A percentile compares a stretch with the other conserved stretches of the same genome.
phyloP scores from a whole-genome alignment of 1,140 invertebrate genomes.

The Brachionus asplanchnoidis region DNA sequence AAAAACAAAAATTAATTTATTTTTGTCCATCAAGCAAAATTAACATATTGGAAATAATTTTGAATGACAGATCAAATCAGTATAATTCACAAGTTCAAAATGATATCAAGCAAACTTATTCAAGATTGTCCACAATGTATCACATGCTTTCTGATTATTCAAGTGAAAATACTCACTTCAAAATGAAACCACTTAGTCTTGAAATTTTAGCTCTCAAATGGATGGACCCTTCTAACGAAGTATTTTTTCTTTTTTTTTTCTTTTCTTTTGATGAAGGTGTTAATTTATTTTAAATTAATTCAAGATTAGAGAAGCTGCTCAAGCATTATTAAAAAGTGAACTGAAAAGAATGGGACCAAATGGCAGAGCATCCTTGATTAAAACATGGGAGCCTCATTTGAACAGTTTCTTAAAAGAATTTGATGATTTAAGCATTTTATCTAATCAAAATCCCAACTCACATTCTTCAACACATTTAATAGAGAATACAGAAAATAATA shows the following conservation, averaged over 20 bases:
- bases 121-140: constrained; percentile 84
- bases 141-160: constrained; percentile 86
- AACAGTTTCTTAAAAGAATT: constrained; percentile 71
- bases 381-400: constrained; percentile 87
- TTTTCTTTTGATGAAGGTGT: background rate
- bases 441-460: constrained; percentile 47
- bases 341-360: constrained; percentile 80
- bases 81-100: constrained; percentile 62
- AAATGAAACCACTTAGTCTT: constrained; percentile 75
- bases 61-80: constrained; percentile 46
- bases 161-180: constrained; percentile 65
- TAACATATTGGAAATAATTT: background rate
- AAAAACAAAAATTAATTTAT: background rate
- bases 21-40: constrained; percentile 1
- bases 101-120: constrained; percentile 93
- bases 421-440: constrained; percentile 57
- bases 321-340: constrained; percentile 88
- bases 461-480: constrained; percentile 20
- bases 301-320: constrained; percentile 82
- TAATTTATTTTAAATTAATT: background rate
- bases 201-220: constrained; percentile 93
- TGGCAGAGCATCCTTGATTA: constrained; percentile 82
- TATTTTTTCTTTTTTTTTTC: constrained; percentile 49
- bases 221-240: constrained; percentile 97
- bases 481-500: constrained; percentile 42